Conservation (phyloP, 2,888 invertebrate genomes). For the Aporophyla nigra region DNA sequence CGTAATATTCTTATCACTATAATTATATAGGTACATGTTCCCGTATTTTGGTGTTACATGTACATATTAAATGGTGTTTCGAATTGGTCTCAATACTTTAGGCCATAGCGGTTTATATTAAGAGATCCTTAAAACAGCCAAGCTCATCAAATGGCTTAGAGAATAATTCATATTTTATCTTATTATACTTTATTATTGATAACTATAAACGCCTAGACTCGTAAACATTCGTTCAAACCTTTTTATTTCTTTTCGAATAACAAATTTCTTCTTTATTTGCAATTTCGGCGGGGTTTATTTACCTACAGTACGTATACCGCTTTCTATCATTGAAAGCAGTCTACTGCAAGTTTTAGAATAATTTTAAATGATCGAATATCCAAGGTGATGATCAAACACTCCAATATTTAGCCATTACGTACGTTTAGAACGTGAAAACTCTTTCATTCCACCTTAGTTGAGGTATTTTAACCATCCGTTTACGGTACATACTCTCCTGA, state of each 20-base stretch:
- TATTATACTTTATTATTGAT: background rate
- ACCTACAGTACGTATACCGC: background rate
- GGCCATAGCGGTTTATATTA: slow-evolving; percentile 53
- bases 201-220: slow-evolving; percentile 1
- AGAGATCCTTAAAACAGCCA: slow-evolving; percentile 41
- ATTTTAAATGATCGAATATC: background rate
- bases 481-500: slow-evolving; percentile 4
- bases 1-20: slow-evolving; percentile 30
- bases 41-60: slow-evolving; percentile 13
- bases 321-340: slow-evolving; percentile 12
- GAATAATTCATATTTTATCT: slow-evolving; percentile 22
- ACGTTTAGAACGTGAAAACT: background rate
- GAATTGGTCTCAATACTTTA: slow-evolving; percentile 51
- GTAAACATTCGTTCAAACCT: background rate
- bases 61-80: slow-evolving; percentile 27
- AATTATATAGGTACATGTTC: slow-evolving; percentile 28
- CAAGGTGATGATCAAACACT: background rate
- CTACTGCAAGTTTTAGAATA: background rate
- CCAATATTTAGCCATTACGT: background rate
- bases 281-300: background rate
- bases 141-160: slow-evolving; percentile 27
- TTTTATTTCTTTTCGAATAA: slow-evolving; percentile 8
- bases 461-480: slow-evolving; percentile 12
- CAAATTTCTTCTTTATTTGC: background rate
- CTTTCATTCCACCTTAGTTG: background rate